These are phyloP conservation scores for Amphiduros pacificus DNA, from an alignment of 2,888 invertebrate species.

Conservation along the genomic window DNA sequence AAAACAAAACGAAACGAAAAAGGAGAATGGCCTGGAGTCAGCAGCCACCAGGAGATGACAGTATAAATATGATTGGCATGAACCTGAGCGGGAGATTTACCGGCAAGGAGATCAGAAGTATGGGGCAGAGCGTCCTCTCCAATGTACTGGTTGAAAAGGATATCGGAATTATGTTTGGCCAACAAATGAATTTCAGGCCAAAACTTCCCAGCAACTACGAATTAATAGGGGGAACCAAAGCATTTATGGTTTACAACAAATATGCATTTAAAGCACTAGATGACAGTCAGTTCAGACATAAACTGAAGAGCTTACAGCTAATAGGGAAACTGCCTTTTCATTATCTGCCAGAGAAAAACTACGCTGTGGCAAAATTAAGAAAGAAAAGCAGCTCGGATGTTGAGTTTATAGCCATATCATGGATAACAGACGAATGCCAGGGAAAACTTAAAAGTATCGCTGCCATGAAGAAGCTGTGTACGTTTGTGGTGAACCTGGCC, in stretches of 20 bases:
- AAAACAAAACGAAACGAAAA: too few relatives aligned
- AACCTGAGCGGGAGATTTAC: constrained; percentile 30
- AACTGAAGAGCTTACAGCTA: constrained; percentile 30
- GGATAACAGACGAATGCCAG: constrained; percentile 31
- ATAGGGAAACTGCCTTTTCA: constrained; percentile 26
- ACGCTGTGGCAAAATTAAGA: constrained; percentile 28
- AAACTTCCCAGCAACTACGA: constrained; percentile 23
- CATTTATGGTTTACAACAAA: constrained; percentile 29
- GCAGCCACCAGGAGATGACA: too few relatives aligned
- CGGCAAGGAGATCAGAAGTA: constrained; percentile 27
- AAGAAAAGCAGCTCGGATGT: not conserved
- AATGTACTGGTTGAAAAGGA: constrained; percentile 24
- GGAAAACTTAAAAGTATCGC: constrained; percentile 18
- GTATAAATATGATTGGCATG: constrained; percentile 25
- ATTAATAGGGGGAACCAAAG: constrained; percentile 23
- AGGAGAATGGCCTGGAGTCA: too few relatives aligned
- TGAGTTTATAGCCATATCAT: constrained; percentile 31
- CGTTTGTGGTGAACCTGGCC: constrained; percentile 25
- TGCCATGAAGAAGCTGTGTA: constrained; percentile 24
- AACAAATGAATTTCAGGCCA: constrained; percentile 30
- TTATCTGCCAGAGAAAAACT: constrained; percentile 31
- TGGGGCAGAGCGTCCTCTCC: constrained; percentile 24
- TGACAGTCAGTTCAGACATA: constrained; percentile 28
- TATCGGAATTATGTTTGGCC: constrained; percentile 29
- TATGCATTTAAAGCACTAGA: constrained; percentile 22